Base-by-base conservation (phyloP, 2,888 invertebrate genomes). In the Ennomos erosarius region DNA sequence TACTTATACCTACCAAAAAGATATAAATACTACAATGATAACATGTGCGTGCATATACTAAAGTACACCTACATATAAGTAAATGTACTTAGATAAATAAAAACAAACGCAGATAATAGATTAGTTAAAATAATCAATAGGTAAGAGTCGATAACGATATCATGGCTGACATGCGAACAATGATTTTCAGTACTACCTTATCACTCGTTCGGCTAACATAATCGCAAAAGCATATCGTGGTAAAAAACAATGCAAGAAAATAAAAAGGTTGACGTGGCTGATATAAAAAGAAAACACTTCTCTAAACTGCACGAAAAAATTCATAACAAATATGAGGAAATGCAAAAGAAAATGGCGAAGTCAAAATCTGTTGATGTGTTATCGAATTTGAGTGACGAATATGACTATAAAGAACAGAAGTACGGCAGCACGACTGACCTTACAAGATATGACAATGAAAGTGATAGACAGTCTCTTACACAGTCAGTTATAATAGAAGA, bases 291-390 rank as follows among this genome's bases (percentile, higher is more conserved):
- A 62, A 82, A 66, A 60, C 84, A 85, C 60, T 85, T 92, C 43
- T 69, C 81, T 0, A 86, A 76, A 66, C 62, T 91, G 4, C 86
- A 92, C 55, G 82, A 85, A 60, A 83, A 68, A 67, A 84, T 91
- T 57, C 88, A 88, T 70, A 79, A 59, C 39, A 92, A 90, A 74
- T 90, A 88, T 66, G 80, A 78, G 33, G 83, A 86, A 73, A 87
- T 91, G 87, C 88, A 88, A 71, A 82, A 65, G 46, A 88, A 74
- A 73, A 65, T 91, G 12, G 85, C 87, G 54, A 90, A 87, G 71
- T 90, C 89, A 0, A 88, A 79, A 73, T 90, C 91, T 5, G 76
- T 87, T 8, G 90, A 88, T 56, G 76, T 79, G 11, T 54, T 90
- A 37, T 65, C 80, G 8, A 70, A 70, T 9, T 59, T 81, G 1